Evolutionary conservation across 1,140 invertebrate species (phyloP), one percentile per base, ranked within the genome.

Genomic region (Drosophila orena): DNA sequence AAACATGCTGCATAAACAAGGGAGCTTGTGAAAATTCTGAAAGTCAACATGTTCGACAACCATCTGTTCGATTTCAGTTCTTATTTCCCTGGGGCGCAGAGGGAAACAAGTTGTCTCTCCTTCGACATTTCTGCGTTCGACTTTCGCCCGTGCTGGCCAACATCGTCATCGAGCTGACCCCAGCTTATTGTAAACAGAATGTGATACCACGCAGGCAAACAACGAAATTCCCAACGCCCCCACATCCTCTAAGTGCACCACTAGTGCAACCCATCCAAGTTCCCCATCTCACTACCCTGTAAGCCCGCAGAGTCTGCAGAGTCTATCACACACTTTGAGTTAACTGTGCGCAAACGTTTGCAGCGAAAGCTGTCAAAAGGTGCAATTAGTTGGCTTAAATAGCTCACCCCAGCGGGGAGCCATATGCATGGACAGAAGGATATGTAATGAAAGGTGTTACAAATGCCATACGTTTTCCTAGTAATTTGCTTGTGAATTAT

Each of bases 351-450:
- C 70, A 79, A 79, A 75, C 78, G 77, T 75, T 79, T 59, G 62
- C 77, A 64, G 69, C 77, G 61, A 69, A 79, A 79, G 79, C 77
- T 79, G 77, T 79, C 77, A 79, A 79, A 80, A 80, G 73, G 77
- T 70, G 77, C 77, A 80, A 80, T 80, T 80, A 80, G 77, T 77
- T 52, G 40, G 40, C 24, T 46, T 57, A 47, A 71, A 57, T 69
- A 50, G 42, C 64, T 69, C 66, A 70, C 50, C 66, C 69, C 64
- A 49, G 66, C 64, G 64, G 70, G 70, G 52, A 55, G 70, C 70
- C 66, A 70, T 70, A 66, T 11, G 37, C 59, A 49, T 17, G 22
- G 20, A 22, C 35, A 34, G 53, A 42, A 6, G 17, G 42, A n/a
- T 34, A 22, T 30, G 58, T 24, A 24, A 24, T 3, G 3, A 24